These are phyloP conservation scores for Rhinophrynus dorsalis DNA, from an alignment of 2,797 vertebrate genomes.

Conservation along the genomic window DNA sequence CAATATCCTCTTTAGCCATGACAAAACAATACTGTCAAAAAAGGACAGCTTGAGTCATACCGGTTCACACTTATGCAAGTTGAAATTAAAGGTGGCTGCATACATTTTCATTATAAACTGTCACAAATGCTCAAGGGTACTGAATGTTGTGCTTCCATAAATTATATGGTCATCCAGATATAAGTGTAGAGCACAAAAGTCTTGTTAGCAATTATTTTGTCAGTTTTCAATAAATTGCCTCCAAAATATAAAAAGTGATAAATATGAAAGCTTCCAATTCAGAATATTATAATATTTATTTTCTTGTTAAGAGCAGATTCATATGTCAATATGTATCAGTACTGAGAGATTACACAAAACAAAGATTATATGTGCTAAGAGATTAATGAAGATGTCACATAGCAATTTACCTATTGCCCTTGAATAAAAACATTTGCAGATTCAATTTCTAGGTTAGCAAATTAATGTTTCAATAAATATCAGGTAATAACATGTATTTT, in stretches of 20 bases:
- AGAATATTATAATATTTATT: constrained; percentile 7
- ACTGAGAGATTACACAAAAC: constrained; percentile 11
- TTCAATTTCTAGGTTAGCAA: background rate
- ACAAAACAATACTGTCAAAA: constrained; percentile 53
- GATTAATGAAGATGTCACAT: constrained; percentile 13
- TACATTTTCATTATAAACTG: constrained; percentile 54
- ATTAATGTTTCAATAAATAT: constrained; percentile 19
- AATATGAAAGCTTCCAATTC: constrained; percentile 17
- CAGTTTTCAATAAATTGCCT: constrained; percentile 8
- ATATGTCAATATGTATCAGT: constrained; percentile 10
- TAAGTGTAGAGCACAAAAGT: constrained; percentile 37
- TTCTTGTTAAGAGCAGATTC: background rate
- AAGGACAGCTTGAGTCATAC: constrained; percentile 55
- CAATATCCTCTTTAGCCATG: constrained; percentile 41
- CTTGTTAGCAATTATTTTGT: constrained; percentile 44
- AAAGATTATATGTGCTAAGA: background rate
- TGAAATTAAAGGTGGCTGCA: constrained; percentile 55
- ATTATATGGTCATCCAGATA: constrained; percentile 52
- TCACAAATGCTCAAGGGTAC: constrained; percentile 58
- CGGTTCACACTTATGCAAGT: constrained; percentile 55
- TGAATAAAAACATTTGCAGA: constrained; percentile 11
- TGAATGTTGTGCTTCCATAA: constrained; percentile 53
- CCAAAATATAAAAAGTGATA: constrained; percentile 13
- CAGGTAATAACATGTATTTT: background rate
- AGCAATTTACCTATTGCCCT: constrained; percentile 4